Evolutionary conservation across 2,797 vertebrate genomes (phyloP).

Genomic region (Momotus momota): DNA sequence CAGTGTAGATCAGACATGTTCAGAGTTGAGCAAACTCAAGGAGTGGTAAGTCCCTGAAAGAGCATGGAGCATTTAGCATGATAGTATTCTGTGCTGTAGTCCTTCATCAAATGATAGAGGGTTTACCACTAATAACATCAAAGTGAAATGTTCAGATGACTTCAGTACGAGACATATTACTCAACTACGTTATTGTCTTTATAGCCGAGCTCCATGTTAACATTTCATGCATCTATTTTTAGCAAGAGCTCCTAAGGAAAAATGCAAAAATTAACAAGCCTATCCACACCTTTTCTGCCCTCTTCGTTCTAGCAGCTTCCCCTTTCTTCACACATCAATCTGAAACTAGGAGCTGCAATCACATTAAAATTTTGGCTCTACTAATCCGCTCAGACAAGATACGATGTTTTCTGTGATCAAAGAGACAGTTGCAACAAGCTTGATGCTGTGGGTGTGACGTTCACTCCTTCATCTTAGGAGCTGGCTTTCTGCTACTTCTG

Average conservation of each 20-base stretch:
- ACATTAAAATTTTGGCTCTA: neutral
- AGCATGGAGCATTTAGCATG: neutral
- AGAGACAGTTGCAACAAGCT: neutral
- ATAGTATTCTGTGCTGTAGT: neutral
- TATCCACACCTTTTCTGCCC: neutral
- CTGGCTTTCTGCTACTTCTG: neutral
- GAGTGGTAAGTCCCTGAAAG: neutral
- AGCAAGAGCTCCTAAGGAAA: neutral
- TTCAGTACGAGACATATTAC: neutral
- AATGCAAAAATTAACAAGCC: slow-evolving; percentile 21
- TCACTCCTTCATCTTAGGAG: neutral
- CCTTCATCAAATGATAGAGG: neutral
- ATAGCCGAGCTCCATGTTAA: neutral
- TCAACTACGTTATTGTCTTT: neutral
- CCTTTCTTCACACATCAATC: neutral
- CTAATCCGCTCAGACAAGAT: neutral
- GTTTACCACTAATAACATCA: neutral
- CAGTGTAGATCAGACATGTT: neutral
- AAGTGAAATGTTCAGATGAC: neutral
- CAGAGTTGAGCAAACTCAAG: neutral
- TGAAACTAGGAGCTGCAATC: neutral
- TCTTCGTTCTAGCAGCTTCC: neutral
- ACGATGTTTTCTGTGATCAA: neutral
- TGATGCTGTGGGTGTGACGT: neutral
- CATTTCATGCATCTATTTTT: neutral